Base-by-base conservation (phyloP, 1,140 invertebrate species). In the Philaenus spumarius region DNA sequence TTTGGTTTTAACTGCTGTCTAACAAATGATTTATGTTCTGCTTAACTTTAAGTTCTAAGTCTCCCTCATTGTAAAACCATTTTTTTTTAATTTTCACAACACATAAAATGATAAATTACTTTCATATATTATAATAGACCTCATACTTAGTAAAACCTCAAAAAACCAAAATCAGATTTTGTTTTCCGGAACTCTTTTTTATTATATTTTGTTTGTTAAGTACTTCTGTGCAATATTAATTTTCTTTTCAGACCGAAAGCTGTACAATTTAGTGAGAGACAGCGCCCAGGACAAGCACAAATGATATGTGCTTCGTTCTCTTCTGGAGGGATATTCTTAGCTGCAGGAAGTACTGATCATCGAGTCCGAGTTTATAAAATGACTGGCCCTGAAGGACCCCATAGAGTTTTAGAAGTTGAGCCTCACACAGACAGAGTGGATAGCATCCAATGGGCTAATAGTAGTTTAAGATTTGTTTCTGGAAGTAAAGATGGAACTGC, bases 401-500 rank as follows among this genome's bases (percentile, higher is more conserved):
- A 79, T 39, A 24, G 87, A 61, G 83, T 93, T 51, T 73, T 89
- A 54, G 91, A 97, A 76, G 82, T 88, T 1, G 91, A 97, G 66
- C 85, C 87, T 1, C 96, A 98, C 73, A 80, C 81, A 0, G 95
- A 98, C 73, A 84, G 90, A 19, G 95, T 99, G 2, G 97, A 99
- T 74, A 95, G 90, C 53, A 89, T 99, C 59, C 88, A 93, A 62
- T 99, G 97, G 90, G 88, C 93, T 47, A 89, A 97, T 72, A 74
- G 74, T 24, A 87, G 89, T 0, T 72, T 92, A 60, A 75, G 80
- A 68, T 97, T 99, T 75, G 83, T 97, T 43, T 97, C 93, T 39
- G 97, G 97, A 12, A 93, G 91, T 63, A 96, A 95, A 75, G 97
- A 99, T 79, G 97, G 97, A 7, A 93, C 87, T 2, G 95, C 95